Evolutionary conservation across 2,113 vertebrate species (phyloP).

Genomic region (Sinocyclocheilus rhinocerous): DNA sequence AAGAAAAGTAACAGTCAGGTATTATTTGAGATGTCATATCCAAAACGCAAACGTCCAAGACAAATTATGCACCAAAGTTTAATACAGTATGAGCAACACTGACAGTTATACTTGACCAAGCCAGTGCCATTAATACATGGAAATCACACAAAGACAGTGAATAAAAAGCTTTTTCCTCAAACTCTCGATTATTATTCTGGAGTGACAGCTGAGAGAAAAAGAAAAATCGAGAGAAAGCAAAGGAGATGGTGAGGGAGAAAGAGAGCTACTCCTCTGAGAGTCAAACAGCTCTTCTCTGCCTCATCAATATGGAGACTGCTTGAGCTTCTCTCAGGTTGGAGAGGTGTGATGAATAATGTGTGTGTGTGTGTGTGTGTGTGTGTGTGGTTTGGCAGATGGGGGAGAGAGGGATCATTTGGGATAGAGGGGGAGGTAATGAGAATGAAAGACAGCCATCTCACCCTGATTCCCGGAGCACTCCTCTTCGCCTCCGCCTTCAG

Average conservation of each 20-base stretch:
- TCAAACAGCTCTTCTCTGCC: slow-evolving; percentile 34
- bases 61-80: neutral
- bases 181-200: slow-evolving; percentile 51
- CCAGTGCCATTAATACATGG: slow-evolving; percentile 9
- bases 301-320: slow-evolving; percentile 42
- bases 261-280: slow-evolving; percentile 32
- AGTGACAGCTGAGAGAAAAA: slow-evolving; percentile 32
- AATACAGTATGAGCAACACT: neutral
- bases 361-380: slow-evolving; percentile 13
- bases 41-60: neutral
- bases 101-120: neutral
- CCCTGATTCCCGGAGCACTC: slow-evolving; percentile 88
- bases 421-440: slow-evolving; percentile 38
- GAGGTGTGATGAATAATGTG: slow-evolving; percentile 34
- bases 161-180: slow-evolving; percentile 22
- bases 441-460: slow-evolving; percentile 66
- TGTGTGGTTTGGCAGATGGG: slow-evolving; percentile 43
- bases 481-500: slow-evolving; percentile 97
- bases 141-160: slow-evolving; percentile 18
- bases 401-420: slow-evolving; percentile 37
- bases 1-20: neutral
- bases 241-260: slow-evolving; percentile 22
- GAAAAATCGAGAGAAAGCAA: slow-evolving; percentile 24
- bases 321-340: slow-evolving; percentile 47
- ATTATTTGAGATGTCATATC: neutral